Evolutionary conservation across 2,888 invertebrate species (phyloP), one percentile per base, ranked within the genome.

Genomic region (Cheilosia impressa): DNA sequence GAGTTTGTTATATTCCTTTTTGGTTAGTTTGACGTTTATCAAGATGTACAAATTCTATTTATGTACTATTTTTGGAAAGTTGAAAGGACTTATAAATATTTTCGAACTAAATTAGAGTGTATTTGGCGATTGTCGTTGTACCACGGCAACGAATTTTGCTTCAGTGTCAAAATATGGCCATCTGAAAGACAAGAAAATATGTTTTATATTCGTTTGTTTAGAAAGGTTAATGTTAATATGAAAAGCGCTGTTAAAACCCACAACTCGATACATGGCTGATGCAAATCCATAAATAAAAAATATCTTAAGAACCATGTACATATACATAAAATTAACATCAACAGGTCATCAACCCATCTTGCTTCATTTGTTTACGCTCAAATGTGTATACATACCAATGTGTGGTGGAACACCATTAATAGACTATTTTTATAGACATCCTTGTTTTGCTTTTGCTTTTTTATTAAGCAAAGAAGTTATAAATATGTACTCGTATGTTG

Each of bases 71-170:
- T 65, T 50, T 65, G 52, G 65, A 65, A 65, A 22, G 43, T 57
- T 57, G 17, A 55, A 55, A 7, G 17, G 27, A 22, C 55, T 69
- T 31, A 57, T 19, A 69, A 57, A 53, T 71, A 58, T 53, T 53
- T 55, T 63, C 24, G 53, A 73, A 65, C 53, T 65, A 45, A 27
- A 50, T 47, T 47, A 45, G 22, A 38, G 10, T 38, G 10, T 66
- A 50, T 76, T 65, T 66, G 63, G 63, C 63, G 63, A 73, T 47
- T 75, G 41, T 75, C 73, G 45, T 65, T 65, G 65, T 62, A 57
- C 34, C 73, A 38, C 65, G 50, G 75, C 58, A 50, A 38, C 41
- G 52, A 50, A 66, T 47, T 57, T 75, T 50, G 75, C 38, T 47
- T 65, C 57, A 24, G 47, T 17, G 65, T 50, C 65, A 57, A 75